Evolutionary conservation across 2,113 vertebrate genomes (phyloP).

Genomic region (Xiphophorus couchianus): DNA sequence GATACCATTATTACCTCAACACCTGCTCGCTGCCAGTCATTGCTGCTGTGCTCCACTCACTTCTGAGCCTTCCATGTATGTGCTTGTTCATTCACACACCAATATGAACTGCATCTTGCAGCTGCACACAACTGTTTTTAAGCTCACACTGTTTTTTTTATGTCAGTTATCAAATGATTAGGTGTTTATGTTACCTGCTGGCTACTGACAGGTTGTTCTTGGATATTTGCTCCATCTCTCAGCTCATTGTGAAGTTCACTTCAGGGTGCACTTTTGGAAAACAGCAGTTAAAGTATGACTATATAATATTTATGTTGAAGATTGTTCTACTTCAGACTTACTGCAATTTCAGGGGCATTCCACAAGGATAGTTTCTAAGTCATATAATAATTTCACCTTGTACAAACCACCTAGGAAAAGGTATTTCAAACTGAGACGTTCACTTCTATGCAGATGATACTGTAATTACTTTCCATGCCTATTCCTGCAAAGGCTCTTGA

Average conservation of each 20-base stretch:
- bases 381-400: background rate
- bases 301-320: conserved; percentile 1
- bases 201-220: conserved; percentile 26
- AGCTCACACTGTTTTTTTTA: conserved; percentile 6
- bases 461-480: background rate
- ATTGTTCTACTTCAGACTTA: conserved; percentile 14
- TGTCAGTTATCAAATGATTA: conserved; percentile 21
- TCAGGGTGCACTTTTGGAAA: conserved; percentile 29
- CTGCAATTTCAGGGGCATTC: background rate
- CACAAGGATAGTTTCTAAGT: background rate
- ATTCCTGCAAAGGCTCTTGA: background rate
- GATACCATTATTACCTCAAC: conserved; percentile 51
- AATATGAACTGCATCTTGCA: background rate
- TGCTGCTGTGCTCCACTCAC: conserved; percentile 10
- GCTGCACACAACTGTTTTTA: conserved; percentile 2
- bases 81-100: background rate
- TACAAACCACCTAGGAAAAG: background rate
- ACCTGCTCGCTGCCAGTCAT: conserved; percentile 58
- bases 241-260: conserved; percentile 44
- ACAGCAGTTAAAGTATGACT: conserved; percentile 17
- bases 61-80: conserved; percentile 18
- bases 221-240: background rate
- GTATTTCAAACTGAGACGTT: background rate
- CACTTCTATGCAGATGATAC: background rate
- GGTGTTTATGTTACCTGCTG: conserved; percentile 50